phyloP scores from a whole-genome alignment of 2,888 invertebrate genomes.

The Achlya flavicornis region DNA sequence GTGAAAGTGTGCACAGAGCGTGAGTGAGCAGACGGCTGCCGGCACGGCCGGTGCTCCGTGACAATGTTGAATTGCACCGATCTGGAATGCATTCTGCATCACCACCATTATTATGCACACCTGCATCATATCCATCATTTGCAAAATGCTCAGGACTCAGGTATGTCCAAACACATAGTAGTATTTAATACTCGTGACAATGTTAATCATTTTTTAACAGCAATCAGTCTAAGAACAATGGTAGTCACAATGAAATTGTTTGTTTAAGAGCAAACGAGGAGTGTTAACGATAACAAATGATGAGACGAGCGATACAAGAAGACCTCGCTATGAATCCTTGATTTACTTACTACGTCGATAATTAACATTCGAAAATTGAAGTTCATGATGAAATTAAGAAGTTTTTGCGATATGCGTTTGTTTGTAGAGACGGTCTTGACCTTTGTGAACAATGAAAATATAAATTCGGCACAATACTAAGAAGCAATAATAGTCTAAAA shows the following conservation, averaged over 20 bases:
- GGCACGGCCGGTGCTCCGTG: conserved; percentile 66
- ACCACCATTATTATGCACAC: conserved; percentile 89
- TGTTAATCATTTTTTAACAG: conserved; percentile 49
- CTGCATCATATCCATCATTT: conserved; percentile 88
- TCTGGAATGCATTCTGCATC: conserved; percentile 90
- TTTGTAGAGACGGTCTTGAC: conserved; percentile 60
- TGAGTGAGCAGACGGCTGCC: conserved; percentile 67
- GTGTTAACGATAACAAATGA: conserved; percentile 71
- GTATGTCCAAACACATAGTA: conserved; percentile 57
- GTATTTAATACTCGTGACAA: conserved; percentile 28
- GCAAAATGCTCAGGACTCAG: conserved; percentile 86
- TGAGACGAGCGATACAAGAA: conserved; percentile 44
- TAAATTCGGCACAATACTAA: conserved; percentile 52
- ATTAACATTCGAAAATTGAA: conserved; percentile 38
- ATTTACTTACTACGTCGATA: conserved; percentile 39
- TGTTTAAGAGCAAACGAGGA: conserved; percentile 64
- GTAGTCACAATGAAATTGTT: conserved; percentile 68
- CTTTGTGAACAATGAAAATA: conserved; percentile 61
- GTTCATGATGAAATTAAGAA: conserved; percentile 41
- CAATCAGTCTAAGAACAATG: conserved; percentile 50
- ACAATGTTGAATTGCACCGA: conserved; percentile 91
- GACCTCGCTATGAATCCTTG: conserved; percentile 51
- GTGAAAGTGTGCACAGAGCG: conserved; percentile 81
- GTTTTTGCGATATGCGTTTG: conserved; percentile 46
- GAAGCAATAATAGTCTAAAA: conserved; percentile 56